Conservation (phyloP, 2,888 invertebrate species). For the Bimastos eiseni region DNA sequence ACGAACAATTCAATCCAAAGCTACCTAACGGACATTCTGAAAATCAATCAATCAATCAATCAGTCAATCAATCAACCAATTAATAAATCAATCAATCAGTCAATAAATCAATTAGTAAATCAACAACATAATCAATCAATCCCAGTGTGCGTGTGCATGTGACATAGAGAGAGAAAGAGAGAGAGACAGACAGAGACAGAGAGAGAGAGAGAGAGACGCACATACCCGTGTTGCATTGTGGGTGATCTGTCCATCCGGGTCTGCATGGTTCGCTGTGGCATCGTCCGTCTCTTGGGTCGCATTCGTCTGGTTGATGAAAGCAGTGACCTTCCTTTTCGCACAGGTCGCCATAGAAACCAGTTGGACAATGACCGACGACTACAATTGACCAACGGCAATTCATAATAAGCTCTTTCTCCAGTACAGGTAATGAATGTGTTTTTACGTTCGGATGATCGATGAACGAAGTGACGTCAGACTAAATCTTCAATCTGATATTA, state of each 20-base stretch:
- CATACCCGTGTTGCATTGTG: not conserved
- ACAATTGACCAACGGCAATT: not conserved
- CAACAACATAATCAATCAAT: not conserved
- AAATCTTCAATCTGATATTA: too few relatives aligned
- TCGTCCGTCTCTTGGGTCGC: not conserved
- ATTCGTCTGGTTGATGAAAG: not conserved
- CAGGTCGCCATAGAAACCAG: not conserved
- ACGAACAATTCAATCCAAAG: not conserved
- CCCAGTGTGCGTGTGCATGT: too few relatives aligned
- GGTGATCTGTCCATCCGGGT: not conserved
- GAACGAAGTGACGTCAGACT: too few relatives aligned
- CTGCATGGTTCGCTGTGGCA: not conserved
- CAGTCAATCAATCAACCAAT: not conserved
- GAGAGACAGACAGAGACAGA: not conserved
- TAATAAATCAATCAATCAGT: not conserved
- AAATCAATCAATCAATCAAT: not conserved
- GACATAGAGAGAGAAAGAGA: not conserved
- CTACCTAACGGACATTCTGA: not conserved
- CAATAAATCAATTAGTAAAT: not conserved
- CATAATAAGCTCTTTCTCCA: too few relatives aligned
- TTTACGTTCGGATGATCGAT: not conserved
- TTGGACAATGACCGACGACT: not conserved
- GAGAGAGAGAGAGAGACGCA: too few relatives aligned
- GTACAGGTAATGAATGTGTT: too few relatives aligned
- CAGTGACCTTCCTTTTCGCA: not conserved